Conservation (phyloP, 1,140 invertebrate species). For the Grapholita molesta region DNA sequence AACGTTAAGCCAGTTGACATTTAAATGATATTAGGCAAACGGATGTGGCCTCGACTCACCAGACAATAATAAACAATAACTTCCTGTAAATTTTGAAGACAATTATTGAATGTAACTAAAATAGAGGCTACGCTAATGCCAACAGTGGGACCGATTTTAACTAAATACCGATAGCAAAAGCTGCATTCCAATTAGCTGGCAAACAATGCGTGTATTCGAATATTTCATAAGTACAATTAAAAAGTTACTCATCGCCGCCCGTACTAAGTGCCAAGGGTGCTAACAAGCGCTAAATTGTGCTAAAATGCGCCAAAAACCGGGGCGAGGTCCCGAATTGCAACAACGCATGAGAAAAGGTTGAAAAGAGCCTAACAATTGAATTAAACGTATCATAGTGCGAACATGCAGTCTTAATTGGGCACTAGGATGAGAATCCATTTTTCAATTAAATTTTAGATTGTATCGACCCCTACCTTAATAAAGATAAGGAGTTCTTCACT, state of each 20-base stretch:
- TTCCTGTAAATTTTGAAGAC: background rate
- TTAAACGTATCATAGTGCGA: conserved; percentile 25
- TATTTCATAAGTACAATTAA: conserved; percentile 6
- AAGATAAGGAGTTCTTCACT: conserved; percentile 5
- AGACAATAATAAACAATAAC: background rate
- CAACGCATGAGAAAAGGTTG: conserved; percentile 47
- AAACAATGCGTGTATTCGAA: background rate
- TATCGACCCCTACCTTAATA: conserved; percentile 3
- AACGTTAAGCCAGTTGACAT: background rate
- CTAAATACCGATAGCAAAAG: background rate
- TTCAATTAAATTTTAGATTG: conserved; percentile 3
- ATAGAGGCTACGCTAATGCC: background rate
- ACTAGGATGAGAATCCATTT: conserved; percentile 11
- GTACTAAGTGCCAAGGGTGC: conserved; percentile 26
- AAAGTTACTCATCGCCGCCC: conserved; percentile 12
- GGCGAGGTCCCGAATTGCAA: conserved; percentile 57
- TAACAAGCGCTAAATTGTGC: conserved; percentile 57
- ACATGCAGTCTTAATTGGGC: background rate
- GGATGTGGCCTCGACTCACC: background rate
- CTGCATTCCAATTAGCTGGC: background rate
- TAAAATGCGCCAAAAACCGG: conserved; percentile 48
- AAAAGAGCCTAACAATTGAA: conserved; percentile 37
- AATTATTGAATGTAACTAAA: background rate
- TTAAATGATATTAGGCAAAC: background rate
- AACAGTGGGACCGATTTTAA: background rate